Evolutionary conservation across 2,888 invertebrate species (phyloP), one percentile per base, ranked within the genome.

Genomic region (Scaptomyza caliginosa): DNA sequence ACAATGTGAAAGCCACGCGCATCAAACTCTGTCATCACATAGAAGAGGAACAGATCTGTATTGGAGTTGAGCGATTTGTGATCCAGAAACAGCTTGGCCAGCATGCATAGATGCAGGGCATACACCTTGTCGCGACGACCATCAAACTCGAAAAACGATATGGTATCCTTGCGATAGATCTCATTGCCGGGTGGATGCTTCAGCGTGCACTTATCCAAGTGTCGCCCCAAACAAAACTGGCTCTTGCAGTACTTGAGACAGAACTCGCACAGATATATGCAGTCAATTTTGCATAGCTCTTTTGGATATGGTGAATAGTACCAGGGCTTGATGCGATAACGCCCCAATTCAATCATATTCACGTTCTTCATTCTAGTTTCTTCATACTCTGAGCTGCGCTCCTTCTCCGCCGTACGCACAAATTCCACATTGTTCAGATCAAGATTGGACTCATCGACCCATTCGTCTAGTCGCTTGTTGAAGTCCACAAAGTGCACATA

Each of bases 241-340:
- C 98, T 98, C 91, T 98, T 98, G 79, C 98, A 94, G 90, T 98
- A 99, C 89, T 99, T 99, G 51, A 99, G 93, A 92, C 99, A 99
- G 91, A 98, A 99, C 93, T 99, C 99, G 92, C 99, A 99, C 71
- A 99, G 98, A 92, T 98, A 99, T 82, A 99, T 98, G 91, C 97
- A 97, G 1, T 95, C 93, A 81, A 96, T 92, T 87, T 95, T 94
- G 34, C 97, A 96, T 93, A 97, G 94, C 93, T 97, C 97, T 94
- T 97, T 96, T 10, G 99, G 99, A 90, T 99, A 99, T 0, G 99
- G 99, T 23, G 99, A 98, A 91, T 99, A 99, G 92, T 99, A 99
- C 99, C 99, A 99, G 0, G 99, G 99, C 86, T 97, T 96, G 81
- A 99, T 99, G 80, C 98, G 93, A 91, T 98, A 95, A 73, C 94